phyloP scores from a whole-genome alignment of 1,140 invertebrate species.

The Microplitis mediator region DNA sequence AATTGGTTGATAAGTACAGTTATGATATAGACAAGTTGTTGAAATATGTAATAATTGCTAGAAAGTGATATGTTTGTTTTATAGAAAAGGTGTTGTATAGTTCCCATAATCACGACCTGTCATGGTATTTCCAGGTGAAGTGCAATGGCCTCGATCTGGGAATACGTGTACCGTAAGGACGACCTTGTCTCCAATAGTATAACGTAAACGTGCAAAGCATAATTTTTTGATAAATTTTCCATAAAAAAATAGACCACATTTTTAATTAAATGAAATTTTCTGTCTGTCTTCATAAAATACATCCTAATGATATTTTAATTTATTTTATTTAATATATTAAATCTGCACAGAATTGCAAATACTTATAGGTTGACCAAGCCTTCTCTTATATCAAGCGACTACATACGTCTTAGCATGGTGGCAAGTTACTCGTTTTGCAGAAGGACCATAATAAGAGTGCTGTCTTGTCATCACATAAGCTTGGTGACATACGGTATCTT shows the following conservation, averaged over 20 bases:
- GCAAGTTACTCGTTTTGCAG: conserved; percentile 37
- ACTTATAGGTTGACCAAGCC: no score
- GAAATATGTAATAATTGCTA: neutral
- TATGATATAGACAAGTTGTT: no score
- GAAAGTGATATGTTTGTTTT: neutral
- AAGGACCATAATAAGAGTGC: conserved; percentile 49
- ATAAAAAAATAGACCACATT: no score
- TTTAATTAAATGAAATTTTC: no score
- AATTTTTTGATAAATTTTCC: neutral
- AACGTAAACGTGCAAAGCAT: neutral
- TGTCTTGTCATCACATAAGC: conserved; percentile 43
- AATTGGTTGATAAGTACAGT: no score
- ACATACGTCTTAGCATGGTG: neutral
- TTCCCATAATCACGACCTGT: conserved; percentile 18
- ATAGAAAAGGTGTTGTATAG: neutral
- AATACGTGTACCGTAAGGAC: conserved; percentile 52
- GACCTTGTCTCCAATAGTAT: conserved; percentile 45
- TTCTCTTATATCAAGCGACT: no score
- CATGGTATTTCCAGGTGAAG: conserved; percentile 29
- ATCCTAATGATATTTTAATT: no score
- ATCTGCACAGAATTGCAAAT: no score
- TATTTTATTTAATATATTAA: no score
- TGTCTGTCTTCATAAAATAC: no score
- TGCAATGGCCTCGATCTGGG: conserved; percentile 26
- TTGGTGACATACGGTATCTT: conserved; percentile 49